Percentiles rank a stretch among this genome's conserved stretches.
Conservation (phyloP, 2,113 vertebrate species). For the Irena cyanogastra region DNA sequence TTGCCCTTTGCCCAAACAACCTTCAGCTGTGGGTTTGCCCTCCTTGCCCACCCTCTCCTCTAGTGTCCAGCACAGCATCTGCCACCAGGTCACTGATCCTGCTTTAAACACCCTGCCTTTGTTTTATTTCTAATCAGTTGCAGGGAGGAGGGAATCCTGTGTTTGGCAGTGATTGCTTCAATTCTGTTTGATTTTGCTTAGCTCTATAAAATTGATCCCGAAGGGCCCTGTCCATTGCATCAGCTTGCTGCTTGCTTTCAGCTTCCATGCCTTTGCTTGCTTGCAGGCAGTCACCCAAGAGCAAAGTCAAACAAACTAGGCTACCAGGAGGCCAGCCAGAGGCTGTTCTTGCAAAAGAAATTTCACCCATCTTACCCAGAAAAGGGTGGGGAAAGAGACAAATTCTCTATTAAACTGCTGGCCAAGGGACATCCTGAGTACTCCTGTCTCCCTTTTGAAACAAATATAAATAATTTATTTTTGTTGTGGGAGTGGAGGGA, state of each 20-base stretch:
- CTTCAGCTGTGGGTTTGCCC: background rate
- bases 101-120: background rate
- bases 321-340: constrained; percentile 60
- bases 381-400: constrained; percentile 55
- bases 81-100: background rate
- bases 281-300: constrained; percentile 52
- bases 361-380: constrained; percentile 58
- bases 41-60: background rate
- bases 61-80: background rate
- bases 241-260: constrained; percentile 42
- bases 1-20: background rate
- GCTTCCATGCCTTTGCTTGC: constrained; percentile 37
- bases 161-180: constrained; percentile 6
- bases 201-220: constrained; percentile 2
- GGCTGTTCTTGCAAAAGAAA: constrained; percentile 53
- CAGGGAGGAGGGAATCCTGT: background rate
- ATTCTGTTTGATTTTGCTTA: constrained; percentile 29
- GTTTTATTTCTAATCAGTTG: background rate
- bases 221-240: constrained; percentile 29
- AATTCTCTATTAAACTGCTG: constrained; percentile 20
- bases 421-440: background rate
- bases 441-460: constrained; percentile 10
- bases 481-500: background rate
- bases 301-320: constrained; percentile 49
- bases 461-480: background rate